Conservation (phyloP, 2,113 vertebrate species). For the Triplophysa siluroides region DNA sequence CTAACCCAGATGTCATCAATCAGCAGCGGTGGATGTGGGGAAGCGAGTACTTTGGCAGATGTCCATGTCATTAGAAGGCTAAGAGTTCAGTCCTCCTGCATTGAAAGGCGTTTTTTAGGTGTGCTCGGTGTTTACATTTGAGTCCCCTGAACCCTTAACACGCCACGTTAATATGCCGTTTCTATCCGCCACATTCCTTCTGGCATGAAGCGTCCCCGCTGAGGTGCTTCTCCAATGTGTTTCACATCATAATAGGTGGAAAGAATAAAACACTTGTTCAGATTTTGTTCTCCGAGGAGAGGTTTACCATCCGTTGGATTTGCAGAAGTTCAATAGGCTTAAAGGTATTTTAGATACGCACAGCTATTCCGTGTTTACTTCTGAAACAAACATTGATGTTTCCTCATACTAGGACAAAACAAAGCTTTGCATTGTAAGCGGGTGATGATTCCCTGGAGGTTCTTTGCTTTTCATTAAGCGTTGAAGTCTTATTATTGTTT, state of each 20-base stretch:
- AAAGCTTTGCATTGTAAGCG: slow-evolving; percentile 37
- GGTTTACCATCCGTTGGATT: background rate
- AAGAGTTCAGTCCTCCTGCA: background rate
- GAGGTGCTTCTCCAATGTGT: slow-evolving; percentile 1
- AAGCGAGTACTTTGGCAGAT: slow-evolving; percentile 41
- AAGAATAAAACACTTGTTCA: slow-evolving; percentile 37
- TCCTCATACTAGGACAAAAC: slow-evolving; percentile 44
- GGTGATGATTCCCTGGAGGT: slow-evolving; percentile 47
- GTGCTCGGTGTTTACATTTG: slow-evolving; percentile 35
- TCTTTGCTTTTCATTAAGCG: slow-evolving; percentile 55
- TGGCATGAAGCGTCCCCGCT: background rate
- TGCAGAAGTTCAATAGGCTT: background rate
- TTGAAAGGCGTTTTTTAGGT: slow-evolving; percentile 29
- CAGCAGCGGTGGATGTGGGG: slow-evolving; percentile 34
- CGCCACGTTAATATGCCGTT: background rate
- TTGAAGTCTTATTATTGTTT: slow-evolving; percentile 37
- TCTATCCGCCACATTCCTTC: slow-evolving; percentile 38
- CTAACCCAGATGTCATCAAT: slow-evolving; percentile 53
- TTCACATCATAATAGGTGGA: slow-evolving; percentile 28
- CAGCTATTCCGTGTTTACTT: background rate
- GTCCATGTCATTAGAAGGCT: slow-evolving; percentile 52
- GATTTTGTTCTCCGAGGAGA: background rate
- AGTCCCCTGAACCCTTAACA: background rate
- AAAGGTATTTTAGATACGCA: background rate
- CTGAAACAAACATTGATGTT: slow-evolving; percentile 34